Evolutionary conservation across 1,140 invertebrate genomes (phyloP).

Genomic region (Druon quercuslanigerum): DNA sequence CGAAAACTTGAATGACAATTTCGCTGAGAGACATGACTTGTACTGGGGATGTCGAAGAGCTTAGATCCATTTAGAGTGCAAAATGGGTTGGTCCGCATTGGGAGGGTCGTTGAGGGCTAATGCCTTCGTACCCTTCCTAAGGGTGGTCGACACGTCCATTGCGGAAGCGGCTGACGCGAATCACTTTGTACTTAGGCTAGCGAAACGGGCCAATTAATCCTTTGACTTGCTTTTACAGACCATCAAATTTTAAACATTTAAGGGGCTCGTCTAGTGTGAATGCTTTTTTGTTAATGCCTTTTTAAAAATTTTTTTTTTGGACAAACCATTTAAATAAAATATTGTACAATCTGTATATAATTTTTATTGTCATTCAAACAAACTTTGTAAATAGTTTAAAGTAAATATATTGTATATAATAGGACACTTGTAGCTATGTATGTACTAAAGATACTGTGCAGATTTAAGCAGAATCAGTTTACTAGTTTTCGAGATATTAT

Average conservation of each 20-base stretch:
- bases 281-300: too few species aligned
- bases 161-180: slow-evolving; percentile 17
- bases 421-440: too few species aligned
- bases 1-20: slow-evolving; percentile 25
- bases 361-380: too few species aligned
- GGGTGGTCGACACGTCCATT: neutral
- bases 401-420: too few species aligned
- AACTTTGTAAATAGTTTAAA: too few species aligned
- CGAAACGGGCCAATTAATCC: slow-evolving; percentile 14
- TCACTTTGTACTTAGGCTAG: slow-evolving; percentile 1
- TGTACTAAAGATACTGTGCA: too few species aligned
- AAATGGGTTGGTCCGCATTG: slow-evolving; percentile 11
- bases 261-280: too few species aligned
- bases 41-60: slow-evolving; percentile 20
- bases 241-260: neutral
- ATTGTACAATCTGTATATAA: too few species aligned
- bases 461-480: too few species aligned
- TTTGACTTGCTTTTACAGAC: slow-evolving; percentile 8
- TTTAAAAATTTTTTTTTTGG: too few species aligned
- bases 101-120: slow-evolving; percentile 23
- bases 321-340: too few species aligned
- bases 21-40: neutral
- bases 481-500: too few species aligned
- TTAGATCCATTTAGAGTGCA: slow-evolving; percentile 24
- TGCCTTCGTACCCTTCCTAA: neutral